These are phyloP conservation scores for Sinocyclocheilus maitianheensis DNA, from an alignment of 2,113 vertebrate species.

Conservation along the genomic window DNA sequence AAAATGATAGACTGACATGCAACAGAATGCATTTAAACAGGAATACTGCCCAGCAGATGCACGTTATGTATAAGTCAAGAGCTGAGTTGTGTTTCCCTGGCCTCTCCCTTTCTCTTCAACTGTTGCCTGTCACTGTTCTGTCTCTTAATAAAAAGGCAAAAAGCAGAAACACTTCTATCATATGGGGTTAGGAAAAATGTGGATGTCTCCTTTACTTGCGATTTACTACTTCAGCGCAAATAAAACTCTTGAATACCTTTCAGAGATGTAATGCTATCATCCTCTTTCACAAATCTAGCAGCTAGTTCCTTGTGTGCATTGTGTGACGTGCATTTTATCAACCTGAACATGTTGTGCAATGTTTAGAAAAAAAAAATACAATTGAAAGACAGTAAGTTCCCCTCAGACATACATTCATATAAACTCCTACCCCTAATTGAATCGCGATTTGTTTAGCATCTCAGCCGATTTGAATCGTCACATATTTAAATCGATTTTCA, in stretches of 20 bases:
- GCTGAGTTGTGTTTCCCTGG: background rate
- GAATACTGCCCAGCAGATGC: background rate
- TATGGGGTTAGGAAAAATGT: background rate
- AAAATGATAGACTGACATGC: background rate
- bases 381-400: no score
- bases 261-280: background rate
- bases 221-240: background rate
- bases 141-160: background rate
- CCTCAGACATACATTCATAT: no score
- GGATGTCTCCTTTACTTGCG: background rate
- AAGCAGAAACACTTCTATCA: no score
- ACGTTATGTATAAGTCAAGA: background rate
- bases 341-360: background rate
- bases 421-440: no score
- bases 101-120: background rate
- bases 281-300: background rate
- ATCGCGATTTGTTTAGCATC: no score
- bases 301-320: background rate
- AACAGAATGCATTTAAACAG: background rate
- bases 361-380: background rate
- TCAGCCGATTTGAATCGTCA: no score
- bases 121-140: background rate
- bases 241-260: background rate
- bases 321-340: background rate
- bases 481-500: no score